Evolutionary conservation across 2,888 invertebrate species (phyloP), one percentile per base, ranked within the genome.

Genomic region (Limnephilus auricula): DNA sequence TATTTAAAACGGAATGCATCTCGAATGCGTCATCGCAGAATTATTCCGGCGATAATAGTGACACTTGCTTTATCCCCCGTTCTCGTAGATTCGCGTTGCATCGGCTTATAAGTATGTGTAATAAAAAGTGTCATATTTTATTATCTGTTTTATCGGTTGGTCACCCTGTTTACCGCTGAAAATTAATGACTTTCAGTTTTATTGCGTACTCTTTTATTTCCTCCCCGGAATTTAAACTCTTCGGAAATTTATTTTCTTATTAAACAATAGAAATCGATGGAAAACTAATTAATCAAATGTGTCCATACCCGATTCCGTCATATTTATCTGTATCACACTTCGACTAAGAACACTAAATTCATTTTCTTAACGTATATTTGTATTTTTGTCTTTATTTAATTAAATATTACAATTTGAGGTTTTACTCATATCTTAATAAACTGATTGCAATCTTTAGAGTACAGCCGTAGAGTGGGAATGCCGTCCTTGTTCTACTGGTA

Each of bases 1-100:
- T 80, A 80, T 80, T 80, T 80, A 32, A 32, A 32, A 32, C 31
- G 80, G 80, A 80, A 80, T 80, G 80, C 80, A 80, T 80, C 32
- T 31, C 32, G 32, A 80, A 80, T 80, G 80, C 80, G 80, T 80
- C 80, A 80, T 31, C 3, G 25, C 65, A 25, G 25, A 65, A 18
- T 65, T 25, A 65, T 65, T 65, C 25, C 18, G 65, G 65, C 25
- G 65, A n/a, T 65, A 6, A 25, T 65, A 65, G 25, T 65, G 65
- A 65, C 65, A 25, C 65, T 25, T 9, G 65, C 65, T 65, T n/a
- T 65, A 65, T 65, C 65, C 25, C 65, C 65, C 25, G 9, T n/a
- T 25, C n/a, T n/a, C n/a, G 4, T 65, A 65, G 65, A 65, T 65
- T 25, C 2, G 31, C 32, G 5, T 32, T 80, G 31, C 32, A 32